These are phyloP conservation scores for Dysmachus trigonus DNA, from an alignment of 2,888 invertebrate species.

Conservation along the genomic window DNA sequence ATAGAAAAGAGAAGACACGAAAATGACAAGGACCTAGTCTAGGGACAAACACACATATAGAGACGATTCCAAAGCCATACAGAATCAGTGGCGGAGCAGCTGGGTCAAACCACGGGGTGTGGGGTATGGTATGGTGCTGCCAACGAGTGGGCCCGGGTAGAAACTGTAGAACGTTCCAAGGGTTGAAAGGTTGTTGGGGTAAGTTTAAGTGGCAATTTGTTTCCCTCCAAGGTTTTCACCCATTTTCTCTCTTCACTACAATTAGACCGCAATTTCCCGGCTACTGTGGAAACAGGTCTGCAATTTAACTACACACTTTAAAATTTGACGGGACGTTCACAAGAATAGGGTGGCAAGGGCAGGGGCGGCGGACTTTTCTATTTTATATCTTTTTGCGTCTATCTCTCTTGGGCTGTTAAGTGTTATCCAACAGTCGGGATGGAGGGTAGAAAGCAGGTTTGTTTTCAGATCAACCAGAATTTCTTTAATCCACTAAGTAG, in stretches of 20 bases:
- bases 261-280: slow-evolving; percentile 41
- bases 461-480: slow-evolving; percentile 15
- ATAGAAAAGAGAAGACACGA: slow-evolving; percentile 1
- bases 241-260: slow-evolving; percentile 40
- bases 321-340: background rate
- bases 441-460: background rate
- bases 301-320: slow-evolving; percentile 40
- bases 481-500: slow-evolving; percentile 30
- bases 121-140: too few relatives aligned
- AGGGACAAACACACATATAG: background rate
- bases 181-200: slow-evolving; percentile 41
- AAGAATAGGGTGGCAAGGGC: background rate
- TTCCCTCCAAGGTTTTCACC: slow-evolving; percentile 39
- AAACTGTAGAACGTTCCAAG: slow-evolving; percentile 11
- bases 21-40: slow-evolving; percentile 17
- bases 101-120: background rate
- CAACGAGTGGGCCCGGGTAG: background rate
- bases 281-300: slow-evolving; percentile 35
- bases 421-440: background rate
- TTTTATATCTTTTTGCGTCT: slow-evolving; percentile 11
- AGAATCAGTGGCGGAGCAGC: background rate
- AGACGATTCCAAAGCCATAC: background rate
- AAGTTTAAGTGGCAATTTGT: slow-evolving; percentile 47
- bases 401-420: background rate
- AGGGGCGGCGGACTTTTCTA: background rate